These are phyloP conservation scores for Urophycis tenuis DNA, from an alignment of 2,797 vertebrate species.

Conservation along the genomic window DNA sequence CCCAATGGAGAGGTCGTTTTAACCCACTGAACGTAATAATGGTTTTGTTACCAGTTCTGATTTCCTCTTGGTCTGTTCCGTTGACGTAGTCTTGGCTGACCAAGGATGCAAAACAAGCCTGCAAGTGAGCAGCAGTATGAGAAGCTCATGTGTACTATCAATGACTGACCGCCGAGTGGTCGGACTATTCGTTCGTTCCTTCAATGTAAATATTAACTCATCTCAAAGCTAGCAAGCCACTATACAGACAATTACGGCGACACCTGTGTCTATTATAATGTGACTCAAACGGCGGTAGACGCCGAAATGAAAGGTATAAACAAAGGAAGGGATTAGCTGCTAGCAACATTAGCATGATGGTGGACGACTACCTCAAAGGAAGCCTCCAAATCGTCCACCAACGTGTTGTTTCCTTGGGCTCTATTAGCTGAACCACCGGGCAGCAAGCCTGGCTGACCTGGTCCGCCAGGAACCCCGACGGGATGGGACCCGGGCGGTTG, in stretches of 20 bases:
- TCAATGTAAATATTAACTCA: neutral
- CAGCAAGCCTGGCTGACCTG: slow-evolving; percentile 74
- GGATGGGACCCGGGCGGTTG: slow-evolving; percentile 65
- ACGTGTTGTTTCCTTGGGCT: slow-evolving; percentile 67
- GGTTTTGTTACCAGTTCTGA: slow-evolving; percentile 83
- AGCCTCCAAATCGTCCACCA: slow-evolving; percentile 91
- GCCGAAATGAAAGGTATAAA: neutral
- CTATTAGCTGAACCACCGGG: slow-evolving; percentile 66
- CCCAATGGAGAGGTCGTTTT: neutral
- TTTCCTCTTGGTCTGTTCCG: slow-evolving; percentile 96
- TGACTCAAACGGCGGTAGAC: neutral
- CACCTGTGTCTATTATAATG: neutral
- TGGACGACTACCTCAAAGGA: slow-evolving; percentile 81
- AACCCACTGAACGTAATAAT: slow-evolving; percentile 1
- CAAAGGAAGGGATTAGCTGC: neutral
- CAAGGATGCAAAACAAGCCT: slow-evolving; percentile 96
- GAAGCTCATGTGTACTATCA: neutral
- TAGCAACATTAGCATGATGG: slow-evolving; percentile 5
- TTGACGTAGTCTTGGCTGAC: slow-evolving; percentile 98
- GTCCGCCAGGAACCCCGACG: slow-evolving; percentile 67
- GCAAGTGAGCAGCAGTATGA: neutral
- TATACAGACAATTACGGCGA: neutral
- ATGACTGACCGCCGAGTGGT: neutral
- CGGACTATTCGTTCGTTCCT: neutral
- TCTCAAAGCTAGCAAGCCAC: neutral